Conservation (phyloP, 2,888 invertebrate genomes). For the Leptinotarsa rubiginosa region DNA sequence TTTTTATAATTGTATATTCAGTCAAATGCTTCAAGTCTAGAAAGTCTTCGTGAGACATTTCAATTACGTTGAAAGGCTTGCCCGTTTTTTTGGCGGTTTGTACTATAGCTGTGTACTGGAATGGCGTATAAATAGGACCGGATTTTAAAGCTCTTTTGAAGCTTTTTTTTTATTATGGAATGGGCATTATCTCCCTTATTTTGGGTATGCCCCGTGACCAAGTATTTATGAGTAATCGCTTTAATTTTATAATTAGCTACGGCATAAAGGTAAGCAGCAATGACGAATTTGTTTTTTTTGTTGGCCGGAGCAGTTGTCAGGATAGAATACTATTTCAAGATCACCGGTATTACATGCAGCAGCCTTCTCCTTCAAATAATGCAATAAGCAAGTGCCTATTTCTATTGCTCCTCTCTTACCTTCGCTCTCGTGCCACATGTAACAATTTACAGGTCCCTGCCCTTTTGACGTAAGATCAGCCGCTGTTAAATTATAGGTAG, state of each 20-base stretch:
- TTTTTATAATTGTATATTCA: too few relatives aligned
- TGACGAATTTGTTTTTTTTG: constrained; percentile 36
- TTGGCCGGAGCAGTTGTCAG: constrained; percentile 10
- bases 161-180: too few relatives aligned
- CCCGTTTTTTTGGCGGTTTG: too few relatives aligned
- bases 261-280: constrained; percentile 26
- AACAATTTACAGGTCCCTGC: constrained; percentile 35
- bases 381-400: constrained; percentile 11
- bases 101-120: too few relatives aligned
- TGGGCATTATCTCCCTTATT: too few relatives aligned
- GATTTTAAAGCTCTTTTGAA: too few relatives aligned
- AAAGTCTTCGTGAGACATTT: too few relatives aligned
- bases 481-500: constrained; percentile 37
- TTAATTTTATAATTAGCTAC: constrained; percentile 9
- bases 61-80: too few relatives aligned
- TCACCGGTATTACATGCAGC: background rate
- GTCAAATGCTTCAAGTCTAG: too few relatives aligned
- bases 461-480: constrained; percentile 32
- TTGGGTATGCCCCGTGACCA: too few relatives aligned
- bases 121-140: too few relatives aligned
- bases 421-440: constrained; percentile 30
- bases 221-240: too few relatives aligned
- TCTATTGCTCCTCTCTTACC: background rate
- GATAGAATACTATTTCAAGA: background rate
- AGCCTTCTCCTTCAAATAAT: constrained; percentile 6